A percentile compares a stretch with the other conserved stretches of the same genome.
Conservation (phyloP, 2,797 vertebrate species). For the Acropternis orthonyx region DNA sequence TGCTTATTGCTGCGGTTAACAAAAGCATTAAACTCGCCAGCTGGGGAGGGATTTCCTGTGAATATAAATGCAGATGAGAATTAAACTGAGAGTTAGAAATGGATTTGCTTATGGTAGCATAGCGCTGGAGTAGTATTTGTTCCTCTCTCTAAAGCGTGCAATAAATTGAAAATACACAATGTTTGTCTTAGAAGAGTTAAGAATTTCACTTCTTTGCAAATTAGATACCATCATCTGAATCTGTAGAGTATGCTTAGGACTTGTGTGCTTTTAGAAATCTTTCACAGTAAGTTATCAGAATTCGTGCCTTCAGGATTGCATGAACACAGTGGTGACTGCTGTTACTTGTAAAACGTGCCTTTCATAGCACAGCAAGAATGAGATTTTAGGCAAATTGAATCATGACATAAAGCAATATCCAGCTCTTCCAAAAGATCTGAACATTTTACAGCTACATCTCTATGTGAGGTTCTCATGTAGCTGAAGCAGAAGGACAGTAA, state of each 20-base stretch:
- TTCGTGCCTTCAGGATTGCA: neutral
- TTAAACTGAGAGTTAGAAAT: neutral
- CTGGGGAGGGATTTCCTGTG: neutral
- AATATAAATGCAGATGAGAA: neutral
- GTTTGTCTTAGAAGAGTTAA: neutral
- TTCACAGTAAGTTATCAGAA: neutral
- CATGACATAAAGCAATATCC: neutral
- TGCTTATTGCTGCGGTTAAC: fast-evolving
- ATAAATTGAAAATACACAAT: neutral
- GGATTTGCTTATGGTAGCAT: neutral
- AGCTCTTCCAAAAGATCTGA: fast-evolving
- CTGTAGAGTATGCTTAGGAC: neutral
- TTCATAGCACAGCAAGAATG: neutral
- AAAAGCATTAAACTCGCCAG: neutral
- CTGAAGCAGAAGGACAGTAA: neutral
- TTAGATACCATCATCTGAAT: neutral
- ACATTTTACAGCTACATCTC: neutral
- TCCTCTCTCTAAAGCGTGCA: neutral
- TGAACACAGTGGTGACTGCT: neutral
- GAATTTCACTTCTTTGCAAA: neutral
- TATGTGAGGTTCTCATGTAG: neutral
- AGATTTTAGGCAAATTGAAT: neutral
- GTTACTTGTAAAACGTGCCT: neutral
- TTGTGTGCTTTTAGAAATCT: neutral
- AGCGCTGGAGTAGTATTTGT: neutral